phyloP scores from a whole-genome alignment of 2,113 vertebrate species.

The Urocitellus parryii region DNA sequence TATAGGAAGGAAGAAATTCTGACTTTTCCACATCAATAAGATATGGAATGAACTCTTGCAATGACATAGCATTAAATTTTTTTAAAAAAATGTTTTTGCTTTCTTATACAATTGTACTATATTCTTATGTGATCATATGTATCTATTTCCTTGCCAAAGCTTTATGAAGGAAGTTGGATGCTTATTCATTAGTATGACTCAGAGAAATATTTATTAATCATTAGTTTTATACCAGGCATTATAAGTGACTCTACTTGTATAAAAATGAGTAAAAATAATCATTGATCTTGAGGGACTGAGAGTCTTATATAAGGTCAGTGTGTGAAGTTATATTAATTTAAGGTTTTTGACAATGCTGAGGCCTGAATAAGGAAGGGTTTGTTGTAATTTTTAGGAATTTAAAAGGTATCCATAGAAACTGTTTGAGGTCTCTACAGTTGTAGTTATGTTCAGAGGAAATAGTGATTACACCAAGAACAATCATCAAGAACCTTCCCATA shows the following conservation, averaged over 20 bases:
- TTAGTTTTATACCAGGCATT: background rate
- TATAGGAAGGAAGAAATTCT: background rate
- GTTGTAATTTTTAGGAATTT: background rate
- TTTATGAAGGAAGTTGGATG: background rate
- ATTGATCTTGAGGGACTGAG: background rate
- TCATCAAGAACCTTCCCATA: background rate
- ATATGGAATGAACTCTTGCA: background rate
- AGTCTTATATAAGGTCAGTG: background rate
- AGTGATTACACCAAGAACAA: background rate
- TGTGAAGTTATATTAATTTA: background rate
- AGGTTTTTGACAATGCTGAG: background rate
- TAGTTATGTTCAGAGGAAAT: background rate
- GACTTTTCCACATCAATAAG: conserved; percentile 7
- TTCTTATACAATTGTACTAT: background rate
- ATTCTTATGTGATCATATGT: background rate
- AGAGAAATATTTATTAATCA: background rate
- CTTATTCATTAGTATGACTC: background rate
- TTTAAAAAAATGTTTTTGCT: background rate
- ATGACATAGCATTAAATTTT: background rate
- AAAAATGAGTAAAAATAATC: background rate
- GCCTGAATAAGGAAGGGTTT: background rate
- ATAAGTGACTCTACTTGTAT: background rate
- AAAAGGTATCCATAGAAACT: background rate
- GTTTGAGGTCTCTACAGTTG: background rate
- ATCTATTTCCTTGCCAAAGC: background rate